These are phyloP conservation scores for Bombyx mandarina DNA, from an alignment of 1,140 invertebrate species.

Conservation along the genomic window DNA sequence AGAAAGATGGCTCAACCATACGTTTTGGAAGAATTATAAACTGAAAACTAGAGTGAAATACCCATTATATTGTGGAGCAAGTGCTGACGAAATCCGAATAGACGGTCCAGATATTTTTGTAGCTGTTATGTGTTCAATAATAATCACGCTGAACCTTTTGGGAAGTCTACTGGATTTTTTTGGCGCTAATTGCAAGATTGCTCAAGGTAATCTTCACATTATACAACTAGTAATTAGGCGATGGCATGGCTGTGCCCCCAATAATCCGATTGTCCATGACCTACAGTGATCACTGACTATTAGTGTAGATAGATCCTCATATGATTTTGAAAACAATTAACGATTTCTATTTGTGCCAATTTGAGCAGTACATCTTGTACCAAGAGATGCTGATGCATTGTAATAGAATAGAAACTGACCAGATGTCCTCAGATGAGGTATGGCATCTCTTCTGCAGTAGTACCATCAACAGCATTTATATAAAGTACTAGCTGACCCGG, in stretches of 20 bases:
- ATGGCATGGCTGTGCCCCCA: not conserved
- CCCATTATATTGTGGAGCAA: constrained; percentile 13
- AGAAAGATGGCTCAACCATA: constrained; percentile 29
- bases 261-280: too few species aligned
- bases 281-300: too few species aligned
- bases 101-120: constrained; percentile 19
- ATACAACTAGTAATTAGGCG: too few species aligned
- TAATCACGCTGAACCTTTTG: constrained; percentile 23
- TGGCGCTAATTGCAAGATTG: constrained; percentile 6
- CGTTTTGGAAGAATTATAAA: constrained; percentile 19
- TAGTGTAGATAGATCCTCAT: not conserved
- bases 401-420: not conserved
- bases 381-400: not conserved
- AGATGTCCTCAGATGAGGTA: too few species aligned
- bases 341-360: not conserved
- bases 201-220: constrained; percentile 7
- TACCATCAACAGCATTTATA: not conserved
- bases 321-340: not conserved
- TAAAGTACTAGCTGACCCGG: not conserved
- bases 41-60: constrained; percentile 21
- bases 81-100: constrained; percentile 12
- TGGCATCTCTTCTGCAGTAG: too few species aligned
- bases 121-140: constrained; percentile 12
- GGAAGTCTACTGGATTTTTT: constrained; percentile 25
- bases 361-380: not conserved